These are phyloP conservation scores for Drosophila cognata DNA, from an alignment of 2,888 invertebrate species.

Conservation along the genomic window DNA sequence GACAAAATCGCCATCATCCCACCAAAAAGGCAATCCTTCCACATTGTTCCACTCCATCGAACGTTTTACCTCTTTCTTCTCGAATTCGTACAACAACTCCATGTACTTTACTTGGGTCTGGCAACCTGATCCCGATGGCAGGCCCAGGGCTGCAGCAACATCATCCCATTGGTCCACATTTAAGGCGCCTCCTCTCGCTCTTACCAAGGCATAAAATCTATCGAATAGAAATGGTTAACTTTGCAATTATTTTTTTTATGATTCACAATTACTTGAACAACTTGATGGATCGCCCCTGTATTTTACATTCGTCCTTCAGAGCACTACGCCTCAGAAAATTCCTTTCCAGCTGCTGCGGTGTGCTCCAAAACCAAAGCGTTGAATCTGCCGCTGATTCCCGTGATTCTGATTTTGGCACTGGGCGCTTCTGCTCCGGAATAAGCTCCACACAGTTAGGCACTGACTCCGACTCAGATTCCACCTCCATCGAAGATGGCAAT, in stretches of 20 bases:
- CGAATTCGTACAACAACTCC: constrained; percentile 34
- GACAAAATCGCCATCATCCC: constrained; percentile 47
- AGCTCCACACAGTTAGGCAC: background rate
- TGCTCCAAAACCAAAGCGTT: constrained; percentile 43
- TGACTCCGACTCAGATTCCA: background rate
- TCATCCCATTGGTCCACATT: constrained; percentile 48
- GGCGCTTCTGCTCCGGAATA: background rate
- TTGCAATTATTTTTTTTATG: background rate
- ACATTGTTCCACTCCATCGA: constrained; percentile 9
- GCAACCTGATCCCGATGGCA: constrained; percentile 26
- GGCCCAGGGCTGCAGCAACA: constrained; percentile 34
- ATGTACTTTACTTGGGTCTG: constrained; percentile 36
- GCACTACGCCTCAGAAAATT: constrained; percentile 38
- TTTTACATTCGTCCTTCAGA: constrained; percentile 18
- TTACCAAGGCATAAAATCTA: constrained; percentile 39
- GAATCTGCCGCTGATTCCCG: background rate
- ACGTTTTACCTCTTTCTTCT: constrained; percentile 34
- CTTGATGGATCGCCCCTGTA: constrained; percentile 32
- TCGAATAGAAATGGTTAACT: background rate
- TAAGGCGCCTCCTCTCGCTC: constrained; percentile 35
- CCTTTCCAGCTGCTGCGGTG: constrained; percentile 40
- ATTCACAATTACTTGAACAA: constrained; percentile 33
- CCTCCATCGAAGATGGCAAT: background rate
- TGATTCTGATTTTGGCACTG: background rate
- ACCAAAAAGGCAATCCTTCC: constrained; percentile 36